phyloP scores from a whole-genome alignment of 2,113 vertebrate genomes.

The Ageneiosus marmoratus region DNA sequence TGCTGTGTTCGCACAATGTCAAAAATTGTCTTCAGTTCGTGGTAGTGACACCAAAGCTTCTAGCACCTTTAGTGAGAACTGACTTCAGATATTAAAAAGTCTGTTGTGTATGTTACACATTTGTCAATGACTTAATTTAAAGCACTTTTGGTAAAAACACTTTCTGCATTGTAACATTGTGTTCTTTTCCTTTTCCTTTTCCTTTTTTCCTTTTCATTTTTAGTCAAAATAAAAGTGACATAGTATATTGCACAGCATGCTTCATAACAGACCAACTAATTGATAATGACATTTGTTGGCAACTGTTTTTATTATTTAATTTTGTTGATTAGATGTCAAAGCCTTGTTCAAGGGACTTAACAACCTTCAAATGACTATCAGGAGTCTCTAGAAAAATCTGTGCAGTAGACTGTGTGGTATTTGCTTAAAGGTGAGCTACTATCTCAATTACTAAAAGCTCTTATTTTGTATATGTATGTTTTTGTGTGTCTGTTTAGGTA shows the following conservation, averaged over 20 bases:
- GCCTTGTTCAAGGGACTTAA: not conserved
- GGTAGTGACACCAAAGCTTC: not conserved
- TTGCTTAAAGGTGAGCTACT: not conserved
- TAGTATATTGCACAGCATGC: not conserved
- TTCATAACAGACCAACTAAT: not conserved
- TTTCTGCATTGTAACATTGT: too few species aligned
- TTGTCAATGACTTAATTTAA: not conserved
- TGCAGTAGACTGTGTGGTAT: too few species aligned
- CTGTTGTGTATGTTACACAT: not conserved
- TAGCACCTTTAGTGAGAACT: not conserved
- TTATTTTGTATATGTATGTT: not conserved
- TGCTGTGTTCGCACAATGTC: not conserved
- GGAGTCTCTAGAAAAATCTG: too few species aligned
- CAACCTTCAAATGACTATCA: not conserved
- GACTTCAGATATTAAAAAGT: not conserved
- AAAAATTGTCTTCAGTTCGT: not conserved
- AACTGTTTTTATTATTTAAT: not conserved
- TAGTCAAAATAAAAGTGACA: not conserved
- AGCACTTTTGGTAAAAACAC: not conserved
- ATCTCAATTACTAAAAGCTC: not conserved
- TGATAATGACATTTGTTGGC: not conserved
- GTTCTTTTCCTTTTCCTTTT: too few species aligned
- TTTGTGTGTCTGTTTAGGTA: slow-evolving; percentile 56
- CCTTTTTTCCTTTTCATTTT: too few species aligned
- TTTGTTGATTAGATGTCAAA: not conserved